Percentiles rank a stretch among this genome's conserved stretches.
Conservation (phyloP, 2,113 vertebrate species). For the Aldabrachelys gigantea region DNA sequence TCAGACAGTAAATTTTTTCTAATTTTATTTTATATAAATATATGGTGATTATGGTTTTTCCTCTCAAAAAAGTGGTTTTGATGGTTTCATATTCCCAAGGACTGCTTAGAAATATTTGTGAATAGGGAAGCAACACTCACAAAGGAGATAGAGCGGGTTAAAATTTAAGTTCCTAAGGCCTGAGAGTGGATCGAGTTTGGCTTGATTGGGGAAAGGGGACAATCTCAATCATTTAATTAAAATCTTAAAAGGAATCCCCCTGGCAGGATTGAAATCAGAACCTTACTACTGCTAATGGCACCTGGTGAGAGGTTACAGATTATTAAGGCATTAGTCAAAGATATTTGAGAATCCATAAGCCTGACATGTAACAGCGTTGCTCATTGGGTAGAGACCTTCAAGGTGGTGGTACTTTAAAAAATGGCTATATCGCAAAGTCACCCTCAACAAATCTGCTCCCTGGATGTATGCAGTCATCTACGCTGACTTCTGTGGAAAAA, state of each 20-base stretch:
- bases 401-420: background rate
- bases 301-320: background rate
- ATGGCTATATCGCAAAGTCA: background rate
- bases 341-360: background rate
- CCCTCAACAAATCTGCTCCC: background rate
- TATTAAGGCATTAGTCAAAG: background rate
- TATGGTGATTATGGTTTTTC: background rate
- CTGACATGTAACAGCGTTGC: background rate
- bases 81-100: background rate
- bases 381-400: background rate
- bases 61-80: background rate
- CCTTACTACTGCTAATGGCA: background rate
- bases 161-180: background rate
- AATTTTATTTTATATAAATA: background rate
- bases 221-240: background rate
- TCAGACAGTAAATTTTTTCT: background rate
- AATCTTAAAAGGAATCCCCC: background rate
- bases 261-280: background rate
- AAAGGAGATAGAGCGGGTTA: background rate
- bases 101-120: background rate
- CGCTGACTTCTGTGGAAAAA: background rate
- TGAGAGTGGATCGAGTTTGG: background rate
- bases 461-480: background rate
- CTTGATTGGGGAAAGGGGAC: background rate
- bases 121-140: background rate